Evolutionary conservation across 2,888 invertebrate species (phyloP), one percentile per base, ranked within the genome.

Genomic region (Nomada flava): DNA sequence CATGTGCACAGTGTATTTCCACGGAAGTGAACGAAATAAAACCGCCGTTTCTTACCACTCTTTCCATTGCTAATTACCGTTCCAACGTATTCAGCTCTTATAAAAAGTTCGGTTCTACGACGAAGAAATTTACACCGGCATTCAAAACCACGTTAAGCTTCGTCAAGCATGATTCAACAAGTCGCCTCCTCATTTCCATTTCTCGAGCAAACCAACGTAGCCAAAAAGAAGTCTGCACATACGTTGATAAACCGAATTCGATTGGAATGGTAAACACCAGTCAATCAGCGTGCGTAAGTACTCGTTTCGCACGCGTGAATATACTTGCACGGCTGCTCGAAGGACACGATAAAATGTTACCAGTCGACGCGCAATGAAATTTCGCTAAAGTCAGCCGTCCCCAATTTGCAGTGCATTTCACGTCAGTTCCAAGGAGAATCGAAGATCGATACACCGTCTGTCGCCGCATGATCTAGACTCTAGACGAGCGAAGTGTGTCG

Each of bases 311-410:
- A 57, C 36, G 59, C 55, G 55, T 57, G 42, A 11, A n/a, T 64
- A 26, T 13, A 26, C 42, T 5, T 36, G 23, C 52, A 60, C n/a
- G 18, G 29, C 10, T 20, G 0, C 4, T 55, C 64, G 70, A 76
- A 83, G 76, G 55, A 76, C 73, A n/a, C 60, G 60, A 53, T 42
- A 52, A 78, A 69, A 82, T 44, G 9, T 69, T 7, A 29, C 18
- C 36, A 20, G 23, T 3, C 53, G 57, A 57, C 73, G 70, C 53
- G 52, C 55, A 53, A 63, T 67, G 69, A 47, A 65, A 65, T 83
- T 84, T 79, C 59, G 63, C 57, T 62, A 50, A 63, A 23, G 13
- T 64, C 20, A 2, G 67, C 23, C 18, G 44, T 47, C 67, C 55
- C 70, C 57, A 62, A 70, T 79, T 63, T 42, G 11, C 50, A 44